Evolutionary conservation across 2,113 vertebrate species (phyloP).

Genomic region (Poeciliopsis occidentalis): DNA sequence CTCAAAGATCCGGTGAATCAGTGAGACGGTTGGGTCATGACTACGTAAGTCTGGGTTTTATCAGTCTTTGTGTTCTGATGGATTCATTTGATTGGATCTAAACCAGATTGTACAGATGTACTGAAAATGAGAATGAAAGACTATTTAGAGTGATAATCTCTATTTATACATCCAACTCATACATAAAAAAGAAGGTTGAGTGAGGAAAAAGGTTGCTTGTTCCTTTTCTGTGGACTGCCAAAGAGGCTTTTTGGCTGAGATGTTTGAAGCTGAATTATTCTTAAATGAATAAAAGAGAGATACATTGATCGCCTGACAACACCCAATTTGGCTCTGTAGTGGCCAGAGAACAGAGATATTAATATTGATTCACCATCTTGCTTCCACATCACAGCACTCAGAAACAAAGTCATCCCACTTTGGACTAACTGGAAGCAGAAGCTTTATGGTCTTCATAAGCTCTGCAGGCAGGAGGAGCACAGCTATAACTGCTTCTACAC

Average conservation of each 20-base stretch:
- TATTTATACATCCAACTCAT: constrained; percentile 37
- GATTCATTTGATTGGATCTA: background rate
- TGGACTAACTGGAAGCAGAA: constrained; percentile 28
- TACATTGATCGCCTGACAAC: constrained; percentile 62
- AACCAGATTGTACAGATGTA: constrained; percentile 23
- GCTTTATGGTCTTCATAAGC: constrained; percentile 16
- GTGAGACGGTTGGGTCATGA: constrained; percentile 8
- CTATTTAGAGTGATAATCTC: constrained; percentile 55
- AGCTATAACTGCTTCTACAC: background rate
- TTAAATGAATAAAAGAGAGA: constrained; percentile 71
- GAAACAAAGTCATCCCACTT: constrained; percentile 50
- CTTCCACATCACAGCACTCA: constrained; percentile 46
- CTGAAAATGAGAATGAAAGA: constrained; percentile 53
- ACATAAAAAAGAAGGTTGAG: constrained; percentile 36
- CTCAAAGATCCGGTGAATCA: constrained; percentile 10
- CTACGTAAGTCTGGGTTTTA: background rate
- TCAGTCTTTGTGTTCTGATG: background rate
- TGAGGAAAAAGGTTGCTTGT: constrained; percentile 21
- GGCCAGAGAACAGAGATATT: constrained; percentile 59
- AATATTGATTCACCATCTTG: constrained; percentile 65
- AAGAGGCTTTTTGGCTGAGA: constrained; percentile 64
- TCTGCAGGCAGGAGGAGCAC: constrained; percentile 2
- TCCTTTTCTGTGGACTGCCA: constrained; percentile 20
- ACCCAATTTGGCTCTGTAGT: constrained; percentile 56
- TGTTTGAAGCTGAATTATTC: constrained; percentile 68